Base-by-base conservation (phyloP, 2,113 vertebrate species). In the Notarius lentiginosus region DNA sequence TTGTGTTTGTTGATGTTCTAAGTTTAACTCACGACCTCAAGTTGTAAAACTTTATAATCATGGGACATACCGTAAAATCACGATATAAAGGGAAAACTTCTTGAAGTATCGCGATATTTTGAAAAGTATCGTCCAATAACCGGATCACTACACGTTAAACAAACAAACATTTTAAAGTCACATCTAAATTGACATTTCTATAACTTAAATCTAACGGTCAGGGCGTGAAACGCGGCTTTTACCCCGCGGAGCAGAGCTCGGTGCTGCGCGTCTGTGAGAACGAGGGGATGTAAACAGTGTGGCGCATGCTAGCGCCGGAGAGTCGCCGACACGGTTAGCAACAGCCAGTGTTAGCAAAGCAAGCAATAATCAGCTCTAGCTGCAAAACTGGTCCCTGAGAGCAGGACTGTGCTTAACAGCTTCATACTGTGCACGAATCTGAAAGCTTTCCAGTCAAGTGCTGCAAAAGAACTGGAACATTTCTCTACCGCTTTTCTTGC, bases 251-350 rank as follows among this genome's bases (percentile, higher is more conserved):
- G 34, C 34, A 1, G 34, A 34, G 34, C 34, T 34, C 34, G 1
- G 0, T 34, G 34, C 2, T 34, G 34, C 34, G 30, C 14, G 11
- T 11, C 2, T 2, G 0, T 12, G 14, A 12, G 2, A 15, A 2
- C 1, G 14, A 61, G 20, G 41, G 60, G 7, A 1, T 60, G 11
- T 6, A 60, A 41, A 41, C 4, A 80, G 2, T 27, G 24, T 3
- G 24, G 24, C 1, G 51, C 51, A 79, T 24, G 79, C 79, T 81
- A 81, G 30, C 24, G 61, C 41, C 9, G 10, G 73, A 15, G 53
- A 24, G 6, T 6, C 1, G 24, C 47, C 4, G 30, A 30, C 30
- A 30, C 27, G 17, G 55, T 60, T 61, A 80, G 79, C 79, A 60
- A 41, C 2, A 41, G 18, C 30, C 53, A 24, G 56, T 7, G 79